These are phyloP conservation scores for Simalia tracyae DNA, from an alignment of 2,797 vertebrate genomes.

Conservation along the genomic window DNA sequence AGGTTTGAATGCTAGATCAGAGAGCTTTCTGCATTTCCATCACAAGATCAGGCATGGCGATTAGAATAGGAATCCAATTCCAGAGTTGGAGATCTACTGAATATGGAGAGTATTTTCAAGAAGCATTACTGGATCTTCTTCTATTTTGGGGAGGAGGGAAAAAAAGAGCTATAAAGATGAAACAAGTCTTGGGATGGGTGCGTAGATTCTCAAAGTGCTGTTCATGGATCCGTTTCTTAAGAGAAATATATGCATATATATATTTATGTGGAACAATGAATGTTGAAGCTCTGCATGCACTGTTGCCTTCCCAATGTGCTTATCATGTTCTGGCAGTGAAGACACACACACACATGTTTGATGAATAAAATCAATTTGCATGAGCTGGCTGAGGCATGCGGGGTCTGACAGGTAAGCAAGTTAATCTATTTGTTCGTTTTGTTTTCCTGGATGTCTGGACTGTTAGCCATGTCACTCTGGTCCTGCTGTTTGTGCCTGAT, in stretches of 20 bases:
- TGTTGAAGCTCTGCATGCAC: constrained; percentile 78
- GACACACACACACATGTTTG: constrained; percentile 66
- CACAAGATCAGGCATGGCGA: no score
- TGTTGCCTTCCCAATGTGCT: constrained; percentile 71
- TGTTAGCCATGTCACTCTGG: constrained; percentile 33
- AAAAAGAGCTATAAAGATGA: constrained; percentile 39
- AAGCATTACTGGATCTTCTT: constrained; percentile 30
- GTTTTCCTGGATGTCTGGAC: constrained; percentile 45
- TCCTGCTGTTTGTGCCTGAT: constrained; percentile 56
- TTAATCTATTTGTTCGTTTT: constrained; percentile 26
- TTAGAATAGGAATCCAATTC: neutral
- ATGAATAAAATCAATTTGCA: constrained; percentile 76
- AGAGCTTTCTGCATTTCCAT: neutral
- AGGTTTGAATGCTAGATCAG: neutral
- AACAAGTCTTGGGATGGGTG: constrained; percentile 36
- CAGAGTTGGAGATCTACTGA: neutral
- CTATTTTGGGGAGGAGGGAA: constrained; percentile 23
- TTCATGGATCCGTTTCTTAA: constrained; percentile 72
- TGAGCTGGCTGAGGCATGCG: constrained; percentile 81
- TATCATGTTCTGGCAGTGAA: constrained; percentile 74
- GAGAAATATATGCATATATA: neutral
- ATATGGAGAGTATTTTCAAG: neutral
- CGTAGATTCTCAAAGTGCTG: constrained; percentile 62
- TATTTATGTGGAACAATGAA: constrained; percentile 58
- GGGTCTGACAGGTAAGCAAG: constrained; percentile 80